phyloP scores from a whole-genome alignment of 2,113 vertebrate genomes.

The Indicator indicator region DNA sequence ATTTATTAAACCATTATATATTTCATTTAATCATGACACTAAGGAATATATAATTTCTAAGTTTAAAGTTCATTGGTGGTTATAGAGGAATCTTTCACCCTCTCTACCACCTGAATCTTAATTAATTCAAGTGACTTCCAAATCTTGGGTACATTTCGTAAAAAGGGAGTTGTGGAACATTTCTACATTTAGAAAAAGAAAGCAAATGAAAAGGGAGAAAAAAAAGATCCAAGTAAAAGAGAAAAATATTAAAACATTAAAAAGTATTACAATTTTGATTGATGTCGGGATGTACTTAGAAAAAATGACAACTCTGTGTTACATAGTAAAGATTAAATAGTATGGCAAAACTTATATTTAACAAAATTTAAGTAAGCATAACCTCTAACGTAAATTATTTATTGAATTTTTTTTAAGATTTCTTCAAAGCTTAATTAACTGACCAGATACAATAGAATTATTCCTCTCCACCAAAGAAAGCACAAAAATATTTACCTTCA shows the following conservation, averaged over 20 bases:
- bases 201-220: accelerated
- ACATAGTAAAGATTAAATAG: neutral
- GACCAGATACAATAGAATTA: neutral
- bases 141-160: neutral
- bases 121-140: neutral
- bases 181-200: neutral
- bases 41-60: neutral
- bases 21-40: neutral
- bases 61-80: neutral
- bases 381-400: neutral
- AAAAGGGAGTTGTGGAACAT: neutral
- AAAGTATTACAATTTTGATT: neutral
- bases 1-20: neutral
- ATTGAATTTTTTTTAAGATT: neutral
- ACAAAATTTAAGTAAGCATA: neutral
- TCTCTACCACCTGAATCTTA: neutral
- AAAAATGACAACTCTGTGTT: neutral
- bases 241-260: neutral
- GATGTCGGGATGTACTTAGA: neutral
- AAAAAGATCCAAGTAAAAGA: neutral
- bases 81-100: neutral
- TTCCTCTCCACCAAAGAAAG: neutral
- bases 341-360: neutral
- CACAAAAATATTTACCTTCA: neutral
- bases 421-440: neutral